phyloP scores from a whole-genome alignment of 2,113 vertebrate species.

The Hippolais icterina region DNA sequence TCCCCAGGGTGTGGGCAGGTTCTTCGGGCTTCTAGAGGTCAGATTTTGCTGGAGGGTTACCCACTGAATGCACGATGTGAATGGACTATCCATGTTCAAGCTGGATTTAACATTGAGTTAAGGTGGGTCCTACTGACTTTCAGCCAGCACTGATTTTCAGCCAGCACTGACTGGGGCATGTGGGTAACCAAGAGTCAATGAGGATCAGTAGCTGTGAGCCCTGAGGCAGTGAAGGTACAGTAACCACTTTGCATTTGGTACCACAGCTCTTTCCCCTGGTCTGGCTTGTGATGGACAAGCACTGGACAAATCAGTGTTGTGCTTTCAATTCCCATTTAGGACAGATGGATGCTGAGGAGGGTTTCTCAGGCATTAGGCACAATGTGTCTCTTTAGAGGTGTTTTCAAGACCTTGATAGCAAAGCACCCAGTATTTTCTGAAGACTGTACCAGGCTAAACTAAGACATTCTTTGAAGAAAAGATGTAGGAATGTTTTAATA shows the following conservation, averaged over 20 bases:
- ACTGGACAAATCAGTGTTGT: neutral
- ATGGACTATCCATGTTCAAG: conserved; percentile 89
- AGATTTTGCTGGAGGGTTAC: conserved; percentile 93
- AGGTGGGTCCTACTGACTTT: conserved; percentile 72
- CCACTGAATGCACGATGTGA: conserved; percentile 93
- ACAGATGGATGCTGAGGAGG: neutral
- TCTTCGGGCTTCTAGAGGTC: conserved; percentile 84
- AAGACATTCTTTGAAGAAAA: neutral
- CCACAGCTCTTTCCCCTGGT: neutral
- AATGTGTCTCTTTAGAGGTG: neutral
- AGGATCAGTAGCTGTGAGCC: neutral
- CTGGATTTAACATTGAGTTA: conserved; percentile 88
- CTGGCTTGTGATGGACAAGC: neutral
- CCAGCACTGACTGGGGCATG: neutral
- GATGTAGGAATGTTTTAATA: neutral
- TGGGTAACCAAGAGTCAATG: neutral
- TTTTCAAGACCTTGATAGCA: neutral
- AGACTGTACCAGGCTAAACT: neutral
- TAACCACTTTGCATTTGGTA: neutral
- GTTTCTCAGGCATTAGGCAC: neutral
- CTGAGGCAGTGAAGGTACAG: neutral
- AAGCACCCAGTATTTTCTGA: neutral
- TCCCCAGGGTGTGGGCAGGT: conserved; percentile 89
- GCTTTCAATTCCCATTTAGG: neutral
- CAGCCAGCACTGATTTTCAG: neutral